Evolutionary conservation across 2,113 vertebrate species (phyloP), one percentile per base, ranked within the genome.

Genomic region (Hemicordylus capensis): DNA sequence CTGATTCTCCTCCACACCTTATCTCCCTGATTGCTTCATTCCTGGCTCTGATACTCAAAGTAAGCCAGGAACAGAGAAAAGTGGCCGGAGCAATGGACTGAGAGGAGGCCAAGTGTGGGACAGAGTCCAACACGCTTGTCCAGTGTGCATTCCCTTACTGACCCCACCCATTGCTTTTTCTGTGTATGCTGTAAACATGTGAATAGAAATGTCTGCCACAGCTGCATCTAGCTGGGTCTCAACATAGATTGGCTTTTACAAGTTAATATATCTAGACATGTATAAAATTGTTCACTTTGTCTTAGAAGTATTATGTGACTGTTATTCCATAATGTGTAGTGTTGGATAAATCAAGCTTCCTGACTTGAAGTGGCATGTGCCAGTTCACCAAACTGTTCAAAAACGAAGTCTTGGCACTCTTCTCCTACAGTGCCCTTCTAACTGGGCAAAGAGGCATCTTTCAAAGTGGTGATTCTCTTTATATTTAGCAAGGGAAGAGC

Each of bases 181-280:
- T 20, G 11, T 69, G 78, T 72, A 58, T 3, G 76, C 42, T n/a
- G 76, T 24, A 80, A 42, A 12, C 2, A 4, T 80, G 85, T 83
- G 24, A 77, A 83, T 77, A 81, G 63, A 76, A 67, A 44, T 39
- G 56, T 44, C n/a, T 83, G 31, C 54, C 58, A 83, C 58, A 8
- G 39, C 51, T 12, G 6, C 69, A 24, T 83, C 14, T 63, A 75
- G 24, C 28, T 83, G 15, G 22, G 31, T 79, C 64, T 11, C 58
- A 26, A 82, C 77, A 77, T 85, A 19, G 7, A 42, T 1, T 17
- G 2, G 42, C 6, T 37, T 88, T 73, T 79, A 20, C 48, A 92
- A 44, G 46, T 80, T 94, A 89, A 8, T 79, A 11, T 87, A 89
- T 69, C 88, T 59, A 87, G 22, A 73, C 2, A 31, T 85, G 86